Evolutionary conservation across 64 coral and sea anemone genomes (phyloP).

Genomic region (Hydrozoanthus tunicans): DNA sequence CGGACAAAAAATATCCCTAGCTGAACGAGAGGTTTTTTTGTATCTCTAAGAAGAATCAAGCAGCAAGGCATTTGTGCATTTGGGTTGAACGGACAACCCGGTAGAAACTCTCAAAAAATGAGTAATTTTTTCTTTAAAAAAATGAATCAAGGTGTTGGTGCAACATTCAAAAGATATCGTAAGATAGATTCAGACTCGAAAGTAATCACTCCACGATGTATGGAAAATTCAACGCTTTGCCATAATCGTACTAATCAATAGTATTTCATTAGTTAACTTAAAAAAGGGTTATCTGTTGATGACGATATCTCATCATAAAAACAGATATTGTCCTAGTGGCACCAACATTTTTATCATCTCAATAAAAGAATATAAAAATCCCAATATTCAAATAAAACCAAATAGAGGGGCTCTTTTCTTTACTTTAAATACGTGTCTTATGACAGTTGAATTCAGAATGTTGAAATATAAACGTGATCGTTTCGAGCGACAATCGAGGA

Average conservation of each 20-base stretch:
- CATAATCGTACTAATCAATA: background rate
- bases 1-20: background rate
- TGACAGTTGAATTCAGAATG: constrained; percentile 35
- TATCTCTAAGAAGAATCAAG: no score
- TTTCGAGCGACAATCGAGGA: background rate
- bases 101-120: no score
- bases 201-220: background rate
- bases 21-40: background rate
- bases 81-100: no score
- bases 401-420: constrained; percentile 46
- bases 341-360: constrained; percentile 11
- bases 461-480: constrained; percentile 14
- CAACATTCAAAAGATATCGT: no score
- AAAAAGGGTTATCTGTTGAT: background rate
- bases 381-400: constrained; percentile 50
- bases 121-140: no score
- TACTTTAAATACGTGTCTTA: constrained; percentile 11
- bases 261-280: background rate
- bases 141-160: no score
- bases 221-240: background rate
- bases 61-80: no score
- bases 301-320: background rate
- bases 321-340: background rate
- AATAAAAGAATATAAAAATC: constrained; percentile 47
- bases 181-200: no score